Evolutionary conservation across 2,113 vertebrate species (phyloP), one percentile per base, ranked within the genome.

Genomic region (Polypterus bichir): DNA sequence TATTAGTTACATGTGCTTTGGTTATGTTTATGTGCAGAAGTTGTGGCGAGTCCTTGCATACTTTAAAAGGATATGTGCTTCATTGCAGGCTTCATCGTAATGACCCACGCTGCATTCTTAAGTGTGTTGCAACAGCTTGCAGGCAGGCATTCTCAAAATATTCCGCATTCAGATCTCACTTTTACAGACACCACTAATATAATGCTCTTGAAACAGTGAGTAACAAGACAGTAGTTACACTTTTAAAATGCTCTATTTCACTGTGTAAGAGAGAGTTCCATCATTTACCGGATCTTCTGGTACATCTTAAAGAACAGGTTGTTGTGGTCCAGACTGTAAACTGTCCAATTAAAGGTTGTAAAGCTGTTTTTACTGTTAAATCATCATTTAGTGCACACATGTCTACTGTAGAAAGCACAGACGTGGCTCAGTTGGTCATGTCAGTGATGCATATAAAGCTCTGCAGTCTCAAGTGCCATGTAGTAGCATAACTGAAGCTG

Each of bases 331-430:
- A 63, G 44, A 60, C 67, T 64, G 70, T 70, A 48, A 27, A n/a
- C n/a, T 70, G 68, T 67, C 64, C 72, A 68, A 64, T 76, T 59
- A 68, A 54, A 52, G 66, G 67, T 53, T 71, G 69, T 68, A 71
- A 69, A 44, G 48, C 65, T 44, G 52, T 3, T 3, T 67, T 69
- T 45, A 69, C 60, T 63, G 49, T 73, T 1, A 73, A 71, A 46
- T 71, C 71, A 27, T 72, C 63, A 63, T 72, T 72, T 71, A 74
- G 68, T 69, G 64, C 72, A 66, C 68, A 73, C 53, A 73, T 68
- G 72, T 74, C 55, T 46, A n/a, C n/a, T n/a, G n/a, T n/a, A 67
- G 70, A n/a, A 78, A 78, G 60, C 74, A 73, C 52, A 70, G 59
- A 68, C 57, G 64, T 63, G 71, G 65, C 52, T 70, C 53, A 5